Percentiles rank a stretch among this genome's conserved stretches.
phyloP scores from a whole-genome alignment of 2,888 invertebrate genomes.

The Sepiola atlantica region DNA sequence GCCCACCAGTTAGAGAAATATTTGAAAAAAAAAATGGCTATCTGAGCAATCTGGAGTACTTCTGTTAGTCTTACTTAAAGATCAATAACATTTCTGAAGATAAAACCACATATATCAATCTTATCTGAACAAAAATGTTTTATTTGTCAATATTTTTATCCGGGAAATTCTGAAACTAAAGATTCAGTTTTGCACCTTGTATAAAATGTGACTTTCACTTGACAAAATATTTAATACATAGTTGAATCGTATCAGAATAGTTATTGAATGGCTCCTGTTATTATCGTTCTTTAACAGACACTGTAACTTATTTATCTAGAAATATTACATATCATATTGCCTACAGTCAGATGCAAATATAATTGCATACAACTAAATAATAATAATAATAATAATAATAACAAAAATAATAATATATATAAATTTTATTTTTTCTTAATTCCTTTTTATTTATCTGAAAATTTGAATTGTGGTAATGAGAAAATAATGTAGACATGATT shows the following conservation, averaged over 20 bases:
- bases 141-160: neutral
- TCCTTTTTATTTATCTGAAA: neutral
- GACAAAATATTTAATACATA: neutral
- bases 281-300: neutral
- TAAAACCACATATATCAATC: neutral
- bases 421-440: conserved; percentile 12
- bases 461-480: conserved; percentile 20
- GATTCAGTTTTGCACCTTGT: neutral
- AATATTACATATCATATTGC: neutral
- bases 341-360: neutral
- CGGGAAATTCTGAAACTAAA: neutral
- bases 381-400: neutral
- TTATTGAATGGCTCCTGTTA: neutral
- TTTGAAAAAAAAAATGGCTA: too few relatives aligned
- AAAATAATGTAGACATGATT: conserved; percentile 20
- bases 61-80: too few relatives aligned
- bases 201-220: neutral
- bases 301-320: neutral
- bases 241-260: neutral
- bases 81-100: neutral
- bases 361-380: neutral
- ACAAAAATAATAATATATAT: too few relatives aligned
- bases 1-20: too few relatives aligned
- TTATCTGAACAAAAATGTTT: neutral
- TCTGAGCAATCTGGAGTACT: too few relatives aligned